Evolutionary conservation across 1,140 invertebrate genomes (phyloP).

Genomic region (Formica exsecta): DNA sequence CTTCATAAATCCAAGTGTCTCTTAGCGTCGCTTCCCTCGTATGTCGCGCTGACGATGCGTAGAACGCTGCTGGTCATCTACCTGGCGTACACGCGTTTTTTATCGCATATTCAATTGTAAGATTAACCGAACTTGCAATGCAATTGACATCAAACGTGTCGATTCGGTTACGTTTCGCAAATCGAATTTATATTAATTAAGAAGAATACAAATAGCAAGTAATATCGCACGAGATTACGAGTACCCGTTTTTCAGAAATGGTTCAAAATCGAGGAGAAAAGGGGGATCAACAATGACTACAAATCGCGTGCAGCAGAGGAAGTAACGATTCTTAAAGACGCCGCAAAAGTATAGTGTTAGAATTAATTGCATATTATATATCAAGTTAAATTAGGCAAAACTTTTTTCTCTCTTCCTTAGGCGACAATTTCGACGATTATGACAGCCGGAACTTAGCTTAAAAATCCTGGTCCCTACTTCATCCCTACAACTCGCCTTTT

Average conservation of each 20-base stretch:
- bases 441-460: background rate
- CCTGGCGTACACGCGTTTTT: constrained; percentile 1
- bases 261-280: constrained; percentile 48
- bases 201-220: background rate
- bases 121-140: background rate
- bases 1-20: constrained; percentile 23
- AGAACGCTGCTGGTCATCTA: background rate
- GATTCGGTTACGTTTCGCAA: background rate
- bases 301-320: constrained; percentile 19
- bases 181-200: constrained; percentile 7
- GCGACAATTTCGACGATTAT: constrained; percentile 45
- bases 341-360: constrained; percentile 32
- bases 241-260: constrained; percentile 60
- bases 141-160: background rate
- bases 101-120: constrained; percentile 5
- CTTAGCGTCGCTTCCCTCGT: background rate
- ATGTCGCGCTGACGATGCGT: constrained; percentile 7
- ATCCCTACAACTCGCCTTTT: background rate
- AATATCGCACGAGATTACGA: constrained; percentile 18
- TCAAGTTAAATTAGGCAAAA: constrained; percentile 9
- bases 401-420: constrained; percentile 19
- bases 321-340: constrained; percentile 60
- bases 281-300: background rate
- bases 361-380: background rate
- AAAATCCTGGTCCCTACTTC: background rate